These are phyloP conservation scores for Kuschelorhynchus macadamiae DNA, from an alignment of 2,888 invertebrate species.

Conservation along the genomic window DNA sequence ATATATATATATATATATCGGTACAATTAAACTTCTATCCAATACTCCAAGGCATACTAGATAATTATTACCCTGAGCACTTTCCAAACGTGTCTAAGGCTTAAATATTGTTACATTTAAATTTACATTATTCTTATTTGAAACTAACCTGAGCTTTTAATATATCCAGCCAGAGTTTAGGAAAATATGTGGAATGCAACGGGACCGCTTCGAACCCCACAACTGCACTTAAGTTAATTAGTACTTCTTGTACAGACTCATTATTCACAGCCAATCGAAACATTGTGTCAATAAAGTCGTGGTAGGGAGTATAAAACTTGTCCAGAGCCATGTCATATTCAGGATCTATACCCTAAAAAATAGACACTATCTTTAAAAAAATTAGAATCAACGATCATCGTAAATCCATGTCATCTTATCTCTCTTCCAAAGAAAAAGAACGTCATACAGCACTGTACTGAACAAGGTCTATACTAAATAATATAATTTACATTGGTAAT, in stretches of 20 bases:
- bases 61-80: too few species aligned
- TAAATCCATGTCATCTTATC: too few species aligned
- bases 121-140: too few species aligned
- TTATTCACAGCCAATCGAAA: slow-evolving; percentile 92
- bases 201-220: slow-evolving; percentile 93
- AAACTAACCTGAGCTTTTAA: slow-evolving; percentile 80
- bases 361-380: too few species aligned
- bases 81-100: not conserved
- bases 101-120: slow-evolving; percentile 20
- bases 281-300: slow-evolving; percentile 88
- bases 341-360: slow-evolving; percentile 77
- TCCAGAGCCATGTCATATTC: slow-evolving; percentile 83
- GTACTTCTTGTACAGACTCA: slow-evolving; percentile 87
- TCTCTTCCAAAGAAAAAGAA: too few species aligned
- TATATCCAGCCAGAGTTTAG: slow-evolving; percentile 93
- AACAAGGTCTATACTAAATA: too few species aligned
- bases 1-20: too few species aligned
- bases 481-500: too few species aligned
- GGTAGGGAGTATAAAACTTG: slow-evolving; percentile 89
- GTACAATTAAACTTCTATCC: too few species aligned
- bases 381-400: too few species aligned
- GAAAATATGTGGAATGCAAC: slow-evolving; percentile 89
- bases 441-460: too few species aligned
- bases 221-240: slow-evolving; percentile 89
- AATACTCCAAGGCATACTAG: too few species aligned